These are phyloP conservation scores for Turdus rufiventris DNA, from an alignment of 2,113 vertebrate species.

Conservation along the genomic window DNA sequence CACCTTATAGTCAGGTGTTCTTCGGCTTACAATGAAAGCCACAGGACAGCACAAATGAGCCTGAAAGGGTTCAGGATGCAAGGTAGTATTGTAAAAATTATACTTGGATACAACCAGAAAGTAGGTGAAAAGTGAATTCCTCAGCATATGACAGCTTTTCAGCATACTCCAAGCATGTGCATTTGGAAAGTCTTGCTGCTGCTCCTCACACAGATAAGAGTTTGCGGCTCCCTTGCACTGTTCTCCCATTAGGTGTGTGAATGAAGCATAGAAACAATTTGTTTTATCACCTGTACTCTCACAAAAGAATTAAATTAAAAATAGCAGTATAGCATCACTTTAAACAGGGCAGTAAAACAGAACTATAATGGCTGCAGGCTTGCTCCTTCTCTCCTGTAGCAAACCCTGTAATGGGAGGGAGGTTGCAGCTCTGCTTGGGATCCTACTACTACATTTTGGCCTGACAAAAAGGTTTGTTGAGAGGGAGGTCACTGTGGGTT, in stretches of 20 bases:
- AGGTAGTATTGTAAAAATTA: neutral
- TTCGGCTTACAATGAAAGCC: neutral
- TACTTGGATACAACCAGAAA: neutral
- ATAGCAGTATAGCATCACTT: neutral
- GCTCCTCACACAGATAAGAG: neutral
- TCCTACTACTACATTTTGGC: neutral
- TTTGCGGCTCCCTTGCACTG: neutral
- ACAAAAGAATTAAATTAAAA: conserved; percentile 34
- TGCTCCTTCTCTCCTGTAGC: neutral
- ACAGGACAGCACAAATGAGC: neutral
- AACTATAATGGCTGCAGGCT: neutral
- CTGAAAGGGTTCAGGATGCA: neutral
- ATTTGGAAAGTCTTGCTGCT: neutral
- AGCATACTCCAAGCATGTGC: neutral
- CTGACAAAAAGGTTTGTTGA: neutral
- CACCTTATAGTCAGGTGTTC: neutral
- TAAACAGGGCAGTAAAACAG: neutral
- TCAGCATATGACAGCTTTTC: neutral
- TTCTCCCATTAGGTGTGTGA: conserved; percentile 12
- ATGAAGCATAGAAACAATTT: conserved; percentile 19
- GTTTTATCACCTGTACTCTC: neutral
- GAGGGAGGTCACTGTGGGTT: neutral
- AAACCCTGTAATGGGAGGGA: neutral
- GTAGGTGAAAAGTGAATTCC: neutral
- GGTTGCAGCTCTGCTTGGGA: neutral